Conservation (phyloP, 1,140 invertebrate genomes). For the Camponotus pennsylvanicus region DNA sequence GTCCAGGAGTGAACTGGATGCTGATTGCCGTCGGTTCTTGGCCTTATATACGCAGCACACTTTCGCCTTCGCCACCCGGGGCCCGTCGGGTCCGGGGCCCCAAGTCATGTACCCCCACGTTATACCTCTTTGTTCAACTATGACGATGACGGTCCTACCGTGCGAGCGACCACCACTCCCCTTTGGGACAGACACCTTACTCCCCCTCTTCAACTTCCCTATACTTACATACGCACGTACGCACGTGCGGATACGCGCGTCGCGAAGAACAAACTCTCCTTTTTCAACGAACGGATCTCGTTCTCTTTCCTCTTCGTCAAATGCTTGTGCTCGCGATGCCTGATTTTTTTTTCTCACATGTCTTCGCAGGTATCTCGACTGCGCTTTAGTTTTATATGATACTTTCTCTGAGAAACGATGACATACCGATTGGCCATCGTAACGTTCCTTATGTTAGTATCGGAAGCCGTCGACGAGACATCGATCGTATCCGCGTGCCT, state of each 20-base stretch:
- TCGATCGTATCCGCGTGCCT: slow-evolving; percentile 43
- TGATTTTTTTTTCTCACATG: slow-evolving; percentile 67
- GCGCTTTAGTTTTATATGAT: slow-evolving; percentile 49
- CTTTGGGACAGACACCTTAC: slow-evolving; percentile 80
- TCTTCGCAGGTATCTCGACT: slow-evolving; percentile 54
- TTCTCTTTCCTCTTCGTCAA: slow-evolving; percentile 62
- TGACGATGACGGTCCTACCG: slow-evolving; percentile 70
- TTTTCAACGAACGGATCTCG: slow-evolving; percentile 49
- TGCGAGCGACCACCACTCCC: slow-evolving; percentile 81
- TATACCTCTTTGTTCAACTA: slow-evolving; percentile 82
- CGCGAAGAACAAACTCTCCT: slow-evolving; percentile 57
- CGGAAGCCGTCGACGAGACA: slow-evolving; percentile 30
- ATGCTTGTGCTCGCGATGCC: neutral
- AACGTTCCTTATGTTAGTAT: slow-evolving; percentile 25
- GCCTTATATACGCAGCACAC: slow-evolving; percentile 88
- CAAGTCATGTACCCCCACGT: slow-evolving; percentile 79
- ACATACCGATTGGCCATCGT: slow-evolving; percentile 56
- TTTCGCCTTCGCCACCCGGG: slow-evolving; percentile 85
- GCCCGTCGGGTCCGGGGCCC: slow-evolving; percentile 69
- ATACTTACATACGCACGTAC: neutral
- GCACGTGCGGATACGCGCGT: slow-evolving; percentile 6
- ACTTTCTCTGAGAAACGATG: slow-evolving; percentile 62
- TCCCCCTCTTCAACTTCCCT: slow-evolving; percentile 75
- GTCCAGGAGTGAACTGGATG: slow-evolving; percentile 91
- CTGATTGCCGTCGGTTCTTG: slow-evolving; percentile 87